These are phyloP conservation scores for Drymonia ruficornis DNA, from an alignment of 2,888 invertebrate species.

Conservation along the genomic window DNA sequence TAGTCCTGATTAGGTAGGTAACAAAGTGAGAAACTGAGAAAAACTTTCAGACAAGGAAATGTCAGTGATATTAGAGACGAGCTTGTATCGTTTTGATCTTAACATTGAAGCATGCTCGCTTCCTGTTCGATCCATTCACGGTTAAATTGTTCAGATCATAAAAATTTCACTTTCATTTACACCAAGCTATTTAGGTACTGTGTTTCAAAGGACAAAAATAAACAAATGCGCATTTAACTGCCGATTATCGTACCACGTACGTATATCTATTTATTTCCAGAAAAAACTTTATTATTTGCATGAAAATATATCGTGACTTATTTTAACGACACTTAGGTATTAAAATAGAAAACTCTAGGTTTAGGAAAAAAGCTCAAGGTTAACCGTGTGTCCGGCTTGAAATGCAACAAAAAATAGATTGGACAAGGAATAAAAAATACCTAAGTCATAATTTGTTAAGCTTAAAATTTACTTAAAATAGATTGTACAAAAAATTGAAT, in stretches of 20 bases:
- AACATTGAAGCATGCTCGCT: conserved; percentile 24
- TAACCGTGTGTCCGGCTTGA: neutral
- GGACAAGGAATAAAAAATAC: neutral
- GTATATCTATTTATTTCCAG: no score
- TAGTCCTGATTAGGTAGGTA: no score
- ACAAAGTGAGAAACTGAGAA: no score
- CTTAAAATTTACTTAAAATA: neutral
- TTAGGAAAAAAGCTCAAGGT: neutral
- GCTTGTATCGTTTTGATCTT: conserved; percentile 28
- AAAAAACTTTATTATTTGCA: no score
- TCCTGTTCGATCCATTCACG: conserved; percentile 17
- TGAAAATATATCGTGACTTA: no score
- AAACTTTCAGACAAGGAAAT: no score
- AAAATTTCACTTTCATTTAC: conserved; percentile 28
- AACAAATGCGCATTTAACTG: no score
- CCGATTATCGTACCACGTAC: no score
- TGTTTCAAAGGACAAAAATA: no score
- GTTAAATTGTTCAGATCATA: conserved; percentile 21
- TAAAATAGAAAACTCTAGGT: no score
- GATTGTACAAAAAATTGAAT: neutral
- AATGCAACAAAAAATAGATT: neutral
- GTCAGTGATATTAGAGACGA: neutral
- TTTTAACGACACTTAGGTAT: no score
- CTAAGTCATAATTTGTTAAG: neutral
- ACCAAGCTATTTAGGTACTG: no score